Evolutionary conservation across 2,888 invertebrate species (phyloP).

Genomic region (Sturmia bella): DNA sequence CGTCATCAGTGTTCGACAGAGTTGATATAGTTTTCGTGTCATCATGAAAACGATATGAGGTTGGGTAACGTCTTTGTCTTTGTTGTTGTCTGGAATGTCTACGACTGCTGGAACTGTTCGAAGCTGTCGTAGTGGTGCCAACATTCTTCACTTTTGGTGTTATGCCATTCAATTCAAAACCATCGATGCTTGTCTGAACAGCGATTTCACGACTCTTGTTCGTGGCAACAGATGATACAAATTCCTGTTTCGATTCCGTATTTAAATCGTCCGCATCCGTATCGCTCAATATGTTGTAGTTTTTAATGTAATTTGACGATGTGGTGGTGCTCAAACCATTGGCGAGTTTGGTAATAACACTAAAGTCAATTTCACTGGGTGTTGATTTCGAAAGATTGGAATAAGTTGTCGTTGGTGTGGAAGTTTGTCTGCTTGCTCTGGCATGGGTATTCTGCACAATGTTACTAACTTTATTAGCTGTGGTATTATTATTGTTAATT

Average conservation of each 20-base stretch:
- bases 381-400: slow-evolving; percentile 69
- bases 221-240: neutral
- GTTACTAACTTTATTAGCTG: slow-evolving; percentile 32
- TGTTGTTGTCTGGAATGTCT: slow-evolving; percentile 70
- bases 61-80: slow-evolving; percentile 69
- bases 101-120: slow-evolving; percentile 73
- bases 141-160: slow-evolving; percentile 74
- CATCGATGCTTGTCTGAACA: slow-evolving; percentile 80
- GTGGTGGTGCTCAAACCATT: slow-evolving; percentile 62
- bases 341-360: slow-evolving; percentile 55
- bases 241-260: slow-evolving; percentile 60
- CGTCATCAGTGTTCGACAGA: slow-evolving; percentile 79
- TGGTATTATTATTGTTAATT: slow-evolving; percentile 57
- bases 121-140: slow-evolving; percentile 74
- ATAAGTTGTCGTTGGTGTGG: slow-evolving; percentile 63
- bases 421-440: slow-evolving; percentile 66
- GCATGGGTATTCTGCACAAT: slow-evolving; percentile 42
- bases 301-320: slow-evolving; percentile 29
- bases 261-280: slow-evolving; percentile 65
- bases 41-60: slow-evolving; percentile 75
- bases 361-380: slow-evolving; percentile 57
- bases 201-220: slow-evolving; percentile 77
- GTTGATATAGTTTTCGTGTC: slow-evolving; percentile 80
- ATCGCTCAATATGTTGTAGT: slow-evolving; percentile 61
- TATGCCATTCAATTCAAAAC: slow-evolving; percentile 76